Percentiles rank a stretch among this genome's conserved stretches.
These are phyloP conservation scores for Synergus japonicus DNA, from an alignment of 2,888 invertebrate species.

Conservation along the genomic window DNA sequence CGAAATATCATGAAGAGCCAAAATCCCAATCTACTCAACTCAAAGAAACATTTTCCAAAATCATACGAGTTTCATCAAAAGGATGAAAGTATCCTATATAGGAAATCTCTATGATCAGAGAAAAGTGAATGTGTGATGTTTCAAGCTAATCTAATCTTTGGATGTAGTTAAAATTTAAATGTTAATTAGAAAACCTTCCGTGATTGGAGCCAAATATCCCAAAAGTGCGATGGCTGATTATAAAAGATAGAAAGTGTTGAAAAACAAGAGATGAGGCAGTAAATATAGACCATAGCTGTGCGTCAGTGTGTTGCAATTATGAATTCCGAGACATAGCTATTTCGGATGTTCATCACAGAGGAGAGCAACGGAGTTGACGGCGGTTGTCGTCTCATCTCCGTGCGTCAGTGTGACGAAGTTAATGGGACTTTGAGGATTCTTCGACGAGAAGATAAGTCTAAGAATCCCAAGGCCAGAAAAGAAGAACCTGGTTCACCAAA, in stretches of 20 bases:
- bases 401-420: slow-evolving; percentile 66
- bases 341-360: slow-evolving; percentile 73
- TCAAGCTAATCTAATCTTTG: too few species aligned
- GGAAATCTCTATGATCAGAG: background rate
- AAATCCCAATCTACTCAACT: background rate
- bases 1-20: background rate
- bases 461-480: slow-evolving; percentile 6
- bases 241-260: slow-evolving; percentile 42
- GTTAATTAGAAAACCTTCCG: too few species aligned
- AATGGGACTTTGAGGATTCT: slow-evolving; percentile 46
- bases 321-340: slow-evolving; percentile 53
- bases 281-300: slow-evolving; percentile 35
- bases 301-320: slow-evolving; percentile 40
- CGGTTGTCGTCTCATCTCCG: slow-evolving; percentile 73
- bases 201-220: too few species aligned
- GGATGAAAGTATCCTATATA: background rate
- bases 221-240: background rate
- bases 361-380: slow-evolving; percentile 69
- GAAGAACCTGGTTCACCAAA: slow-evolving; percentile 26
- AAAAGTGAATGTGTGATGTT: background rate
- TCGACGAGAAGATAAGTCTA: background rate
- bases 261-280: slow-evolving; percentile 43
- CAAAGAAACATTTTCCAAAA: background rate
- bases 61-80: background rate
- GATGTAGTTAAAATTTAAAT: too few species aligned